A percentile compares a stretch with the other conserved stretches of the same genome.
Evolutionary conservation across 2,888 invertebrate genomes (phyloP).

Genomic region (Plagodis dolabraria): DNA sequence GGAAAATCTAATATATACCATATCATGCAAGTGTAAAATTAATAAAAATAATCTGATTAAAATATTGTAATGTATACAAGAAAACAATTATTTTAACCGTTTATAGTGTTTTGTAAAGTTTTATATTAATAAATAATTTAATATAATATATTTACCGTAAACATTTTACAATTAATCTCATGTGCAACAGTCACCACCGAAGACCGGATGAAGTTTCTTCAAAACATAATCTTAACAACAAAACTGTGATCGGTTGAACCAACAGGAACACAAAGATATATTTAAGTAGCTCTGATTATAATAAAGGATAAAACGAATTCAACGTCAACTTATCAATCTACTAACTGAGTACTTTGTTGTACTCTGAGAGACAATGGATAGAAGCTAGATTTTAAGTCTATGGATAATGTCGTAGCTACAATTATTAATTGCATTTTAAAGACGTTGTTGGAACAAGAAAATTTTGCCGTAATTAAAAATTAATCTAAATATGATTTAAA

Average conservation of each 20-base stretch:
- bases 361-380: conserved; percentile 28
- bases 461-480: too few species aligned
- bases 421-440: conserved; percentile 22
- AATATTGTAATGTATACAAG: too few species aligned
- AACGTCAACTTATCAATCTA: conserved; percentile 35
- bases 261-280: conserved; percentile 68
- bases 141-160: too few species aligned
- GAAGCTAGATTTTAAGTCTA: conserved; percentile 18
- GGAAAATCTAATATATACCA: too few species aligned
- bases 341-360: conserved; percentile 29
- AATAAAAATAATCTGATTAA: too few species aligned
- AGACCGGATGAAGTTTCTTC: conserved; percentile 82
- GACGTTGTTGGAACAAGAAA: neutral
- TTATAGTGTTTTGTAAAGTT: neutral
- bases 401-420: conserved; percentile 15
- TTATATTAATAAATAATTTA: too few species aligned
- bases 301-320: conserved; percentile 42
- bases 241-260: conserved; percentile 80
- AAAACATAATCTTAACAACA: conserved; percentile 83
- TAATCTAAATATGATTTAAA: too few species aligned
- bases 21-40: too few species aligned
- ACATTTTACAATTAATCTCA: conserved; percentile 38
- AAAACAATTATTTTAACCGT: too few species aligned
- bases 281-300: conserved; percentile 72
- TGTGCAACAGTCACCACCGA: conserved; percentile 56